Percentiles rank a stretch among this genome's conserved stretches.
Evolutionary conservation across 2,888 invertebrate species (phyloP).

Genomic region (Agapetus fuscipes): DNA sequence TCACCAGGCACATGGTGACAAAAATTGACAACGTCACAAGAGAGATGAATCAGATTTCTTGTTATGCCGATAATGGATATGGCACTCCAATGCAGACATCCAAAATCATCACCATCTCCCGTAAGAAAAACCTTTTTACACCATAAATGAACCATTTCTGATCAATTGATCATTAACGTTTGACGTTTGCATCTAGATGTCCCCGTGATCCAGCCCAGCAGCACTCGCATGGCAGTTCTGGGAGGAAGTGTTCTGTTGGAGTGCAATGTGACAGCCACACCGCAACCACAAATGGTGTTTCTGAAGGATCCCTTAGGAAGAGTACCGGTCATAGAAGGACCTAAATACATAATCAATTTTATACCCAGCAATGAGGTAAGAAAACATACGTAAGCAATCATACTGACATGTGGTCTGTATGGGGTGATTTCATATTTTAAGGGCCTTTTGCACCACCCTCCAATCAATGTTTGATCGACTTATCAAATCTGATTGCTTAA

Average conservation of each 20-base stretch:
- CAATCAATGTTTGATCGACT: no score
- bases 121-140: conserved; percentile 43
- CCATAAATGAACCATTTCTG: not conserved
- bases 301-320: conserved; percentile 69
- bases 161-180: no score
- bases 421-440: no score
- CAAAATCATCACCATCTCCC: conserved; percentile 68
- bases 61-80: conserved; percentile 81
- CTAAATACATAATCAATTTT: conserved; percentile 59
- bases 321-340: conserved; percentile 66
- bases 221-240: conserved; percentile 65
- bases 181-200: no score
- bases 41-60: conserved; percentile 79
- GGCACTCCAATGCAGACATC: conserved; percentile 82
- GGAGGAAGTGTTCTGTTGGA: conserved; percentile 69
- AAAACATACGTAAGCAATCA: no score
- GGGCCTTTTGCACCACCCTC: no score
- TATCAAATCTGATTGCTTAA: no score
- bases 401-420: no score
- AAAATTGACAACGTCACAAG: conserved; percentile 74
- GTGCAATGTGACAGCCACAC: conserved; percentile 69
- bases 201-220: conserved; percentile 68
- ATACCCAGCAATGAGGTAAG: conserved; percentile 49
- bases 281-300: conserved; percentile 74
- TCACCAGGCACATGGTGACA: conserved; percentile 76